Conservation (phyloP, 2,113 vertebrate species). For the Calidris pugnax region DNA sequence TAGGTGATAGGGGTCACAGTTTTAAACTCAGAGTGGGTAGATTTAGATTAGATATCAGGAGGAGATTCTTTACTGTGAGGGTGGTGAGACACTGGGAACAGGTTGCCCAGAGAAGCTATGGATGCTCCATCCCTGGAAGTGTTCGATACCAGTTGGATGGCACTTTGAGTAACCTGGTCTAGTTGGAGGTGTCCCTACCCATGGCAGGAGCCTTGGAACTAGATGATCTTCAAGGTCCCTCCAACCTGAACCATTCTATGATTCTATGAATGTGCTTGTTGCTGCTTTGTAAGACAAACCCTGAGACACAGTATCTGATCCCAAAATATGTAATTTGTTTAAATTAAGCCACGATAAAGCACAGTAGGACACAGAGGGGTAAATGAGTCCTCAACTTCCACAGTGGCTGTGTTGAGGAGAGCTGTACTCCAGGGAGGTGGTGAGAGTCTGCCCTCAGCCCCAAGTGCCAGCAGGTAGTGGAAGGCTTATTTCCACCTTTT, state of each 20-base stretch:
- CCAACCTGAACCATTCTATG: background rate
- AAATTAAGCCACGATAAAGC: background rate
- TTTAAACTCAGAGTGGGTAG: background rate
- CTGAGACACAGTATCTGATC: background rate
- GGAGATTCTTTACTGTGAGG: background rate
- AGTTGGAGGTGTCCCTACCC: background rate
- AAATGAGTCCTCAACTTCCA: background rate
- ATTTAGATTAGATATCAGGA: background rate
- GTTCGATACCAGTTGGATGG: background rate
- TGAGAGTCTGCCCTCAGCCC: accelerated
- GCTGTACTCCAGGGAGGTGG: background rate
- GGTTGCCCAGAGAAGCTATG: background rate
- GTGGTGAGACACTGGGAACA: background rate
- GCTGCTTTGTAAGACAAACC: background rate
- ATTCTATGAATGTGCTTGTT: background rate
- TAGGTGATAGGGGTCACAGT: background rate
- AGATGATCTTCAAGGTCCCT: background rate
- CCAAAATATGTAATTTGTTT: background rate
- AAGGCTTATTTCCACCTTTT: background rate
- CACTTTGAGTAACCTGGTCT: background rate
- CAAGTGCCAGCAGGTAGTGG: background rate
- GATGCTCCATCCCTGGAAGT: background rate
- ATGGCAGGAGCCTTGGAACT: background rate
- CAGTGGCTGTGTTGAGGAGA: accelerated
- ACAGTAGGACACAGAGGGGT: accelerated